phyloP scores from a whole-genome alignment of 2,888 invertebrate genomes.

The Lordiphosa andalusiaca region DNA sequence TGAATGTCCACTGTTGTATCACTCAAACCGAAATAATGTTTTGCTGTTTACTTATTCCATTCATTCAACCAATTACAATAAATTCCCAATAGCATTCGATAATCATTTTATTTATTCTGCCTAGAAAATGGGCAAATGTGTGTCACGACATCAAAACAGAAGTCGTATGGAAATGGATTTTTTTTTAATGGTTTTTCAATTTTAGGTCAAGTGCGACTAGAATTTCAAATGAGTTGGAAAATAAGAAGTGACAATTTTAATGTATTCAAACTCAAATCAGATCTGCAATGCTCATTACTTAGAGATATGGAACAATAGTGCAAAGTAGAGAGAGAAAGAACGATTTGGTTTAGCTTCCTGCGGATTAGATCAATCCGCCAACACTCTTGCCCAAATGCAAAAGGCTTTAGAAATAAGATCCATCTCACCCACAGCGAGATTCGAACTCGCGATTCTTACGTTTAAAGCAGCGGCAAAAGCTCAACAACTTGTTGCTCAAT shows the following conservation, averaged over 20 bases:
- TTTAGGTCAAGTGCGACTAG: constrained; percentile 52
- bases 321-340: constrained; percentile 70
- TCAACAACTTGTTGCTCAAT: neutral
- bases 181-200: constrained; percentile 42
- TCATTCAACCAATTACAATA: constrained; percentile 35
- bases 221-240: constrained; percentile 33
- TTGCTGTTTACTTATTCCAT: too few relatives aligned
- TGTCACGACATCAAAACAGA: constrained; percentile 33
- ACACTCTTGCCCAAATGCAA: constrained; percentile 77
- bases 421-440: neutral
- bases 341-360: constrained; percentile 79
- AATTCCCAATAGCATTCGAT: constrained; percentile 50
- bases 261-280: constrained; percentile 69
- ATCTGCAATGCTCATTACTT: constrained; percentile 61
- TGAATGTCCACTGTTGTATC: too few relatives aligned
- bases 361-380: constrained; percentile 74
- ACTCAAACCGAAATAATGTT: too few relatives aligned
- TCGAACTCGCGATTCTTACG: constrained; percentile 34
- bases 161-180: constrained; percentile 8
- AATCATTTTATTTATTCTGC: constrained; percentile 38
- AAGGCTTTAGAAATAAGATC: constrained; percentile 55
- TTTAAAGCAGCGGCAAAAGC: neutral
- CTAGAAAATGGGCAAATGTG: constrained; percentile 39
- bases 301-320: constrained; percentile 52
- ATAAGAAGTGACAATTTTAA: constrained; percentile 11